phyloP scores from a whole-genome alignment of 2,888 invertebrate genomes.

The Lithophane ornitopus region DNA sequence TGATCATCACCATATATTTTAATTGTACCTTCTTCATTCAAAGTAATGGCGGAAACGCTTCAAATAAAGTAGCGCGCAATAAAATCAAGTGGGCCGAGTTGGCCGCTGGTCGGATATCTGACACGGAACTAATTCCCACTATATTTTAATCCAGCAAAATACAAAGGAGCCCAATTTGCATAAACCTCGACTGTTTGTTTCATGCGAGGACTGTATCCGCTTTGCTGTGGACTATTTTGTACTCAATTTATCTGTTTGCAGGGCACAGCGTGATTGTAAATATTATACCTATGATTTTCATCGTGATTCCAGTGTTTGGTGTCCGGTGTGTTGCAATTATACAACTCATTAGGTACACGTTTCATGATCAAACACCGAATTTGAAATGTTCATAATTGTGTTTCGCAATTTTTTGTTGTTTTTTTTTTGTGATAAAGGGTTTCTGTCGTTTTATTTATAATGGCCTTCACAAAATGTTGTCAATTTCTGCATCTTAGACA shows the following conservation, averaged over 20 bases:
- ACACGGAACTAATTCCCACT: constrained; percentile 89
- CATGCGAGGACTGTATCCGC: constrained; percentile 88
- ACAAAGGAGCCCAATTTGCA: constrained; percentile 90
- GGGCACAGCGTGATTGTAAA: constrained; percentile 71
- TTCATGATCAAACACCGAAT: constrained; percentile 55
- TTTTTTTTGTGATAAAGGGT: neutral
- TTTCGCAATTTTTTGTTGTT: constrained; percentile 1
- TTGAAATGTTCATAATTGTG: constrained; percentile 49
- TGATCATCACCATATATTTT: constrained; percentile 55
- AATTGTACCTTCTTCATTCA: constrained; percentile 68
- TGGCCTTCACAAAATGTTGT: neutral
- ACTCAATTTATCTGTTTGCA: constrained; percentile 86
- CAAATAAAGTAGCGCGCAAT: constrained; percentile 81
- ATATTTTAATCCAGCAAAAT: constrained; percentile 89
- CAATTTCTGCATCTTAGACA: neutral
- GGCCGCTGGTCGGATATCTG: constrained; percentile 82
- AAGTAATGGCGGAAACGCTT: constrained; percentile 74
- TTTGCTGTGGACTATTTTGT: constrained; percentile 86
- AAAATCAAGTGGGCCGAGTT: constrained; percentile 83
- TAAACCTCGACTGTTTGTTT: constrained; percentile 89
- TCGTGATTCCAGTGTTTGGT: constrained; percentile 47
- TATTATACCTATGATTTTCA: constrained; percentile 69
- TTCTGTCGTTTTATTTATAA: neutral
- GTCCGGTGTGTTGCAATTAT: constrained; percentile 54
- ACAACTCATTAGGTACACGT: constrained; percentile 61